A percentile compares a stretch with the other conserved stretches of the same genome.
Evolutionary conservation across 1,140 invertebrate genomes (phyloP).

Genomic region (Nasonia giraulti): DNA sequence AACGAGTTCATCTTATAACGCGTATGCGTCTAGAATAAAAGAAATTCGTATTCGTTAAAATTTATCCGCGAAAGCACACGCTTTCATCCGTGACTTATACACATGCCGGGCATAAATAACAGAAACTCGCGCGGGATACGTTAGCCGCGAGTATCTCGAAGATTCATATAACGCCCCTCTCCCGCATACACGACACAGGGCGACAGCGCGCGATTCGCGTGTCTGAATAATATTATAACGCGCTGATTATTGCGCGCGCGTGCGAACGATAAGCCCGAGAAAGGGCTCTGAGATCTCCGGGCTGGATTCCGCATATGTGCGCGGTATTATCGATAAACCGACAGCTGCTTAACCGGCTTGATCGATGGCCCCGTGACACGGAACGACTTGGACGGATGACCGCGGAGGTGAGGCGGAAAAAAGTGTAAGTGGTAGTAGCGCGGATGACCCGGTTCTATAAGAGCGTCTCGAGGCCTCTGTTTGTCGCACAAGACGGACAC

Average conservation of each 20-base stretch:
- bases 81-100: background rate
- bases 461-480: too few species aligned
- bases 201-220: conserved; percentile 23
- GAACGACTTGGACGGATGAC: background rate
- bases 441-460: too few species aligned
- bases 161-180: conserved; percentile 9
- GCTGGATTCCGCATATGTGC: conserved; percentile 1
- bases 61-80: background rate
- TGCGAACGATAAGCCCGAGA: conserved; percentile 8
- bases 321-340: conserved; percentile 42
- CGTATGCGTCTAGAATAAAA: too few species aligned
- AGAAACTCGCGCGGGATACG: background rate
- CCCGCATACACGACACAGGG: background rate
- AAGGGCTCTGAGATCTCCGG: conserved; percentile 23
- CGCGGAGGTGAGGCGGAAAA: background rate
- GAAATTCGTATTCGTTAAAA: background rate
- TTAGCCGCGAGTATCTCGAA: background rate
- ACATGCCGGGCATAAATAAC: background rate
- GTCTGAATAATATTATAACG: conserved; percentile 30
- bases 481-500: background rate
- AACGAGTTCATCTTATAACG: too few species aligned
- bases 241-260: conserved; percentile 14
- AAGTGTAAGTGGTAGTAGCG: background rate
- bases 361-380: conserved; percentile 26
- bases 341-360: conserved; percentile 12